Base-by-base conservation (phyloP, 2,888 invertebrate genomes). In the Amiota communis region DNA sequence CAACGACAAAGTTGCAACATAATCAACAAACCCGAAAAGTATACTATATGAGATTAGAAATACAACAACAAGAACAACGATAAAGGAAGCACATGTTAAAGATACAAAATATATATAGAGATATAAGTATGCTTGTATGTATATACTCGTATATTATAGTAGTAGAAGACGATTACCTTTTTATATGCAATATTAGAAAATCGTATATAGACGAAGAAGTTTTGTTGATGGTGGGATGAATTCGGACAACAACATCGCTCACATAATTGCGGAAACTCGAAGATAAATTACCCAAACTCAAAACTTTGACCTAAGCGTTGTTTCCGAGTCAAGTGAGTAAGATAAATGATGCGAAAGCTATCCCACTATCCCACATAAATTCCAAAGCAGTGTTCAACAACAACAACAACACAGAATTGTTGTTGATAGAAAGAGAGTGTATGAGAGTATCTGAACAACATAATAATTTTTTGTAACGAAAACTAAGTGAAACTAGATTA, bases 261-360 rank as follows among this genome's bases (percentile, higher is more conserved):
- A 81, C 85, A 83, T 83, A 83, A 83, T 83, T 86, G 83, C 83
- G 83, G 81, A 80, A 78, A 78, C 83, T 83, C 81, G 81, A 84
- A 83, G 86, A 83, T 83, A 83, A 83, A 83, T 83, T 83, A 84
- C 85, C 80, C 81, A 77, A 83, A 81, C 86, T 86, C 83, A 83
- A 83, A 86, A 83, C 83, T 86, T 86, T 83, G 83, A 83, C 83
- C 83, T 81, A 82, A 83, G 86, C 85, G 86, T 83, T 83, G 80
- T 83, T 84, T 86, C 86, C 83, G 81, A 65, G 36, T 36, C 36
- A 6, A 36, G 65, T 86, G 85, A 83, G 83, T 83, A 83, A 83
- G 83, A 83, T 83, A 86, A 83, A 83, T 86, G 80, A 80, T 80
- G 80, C 80, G 76, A 77, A 79, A 77, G 2, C 36, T 36, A 36